Evolutionary conservation across 2,888 invertebrate genomes (phyloP).

Genomic region (Eurytoma californica): DNA sequence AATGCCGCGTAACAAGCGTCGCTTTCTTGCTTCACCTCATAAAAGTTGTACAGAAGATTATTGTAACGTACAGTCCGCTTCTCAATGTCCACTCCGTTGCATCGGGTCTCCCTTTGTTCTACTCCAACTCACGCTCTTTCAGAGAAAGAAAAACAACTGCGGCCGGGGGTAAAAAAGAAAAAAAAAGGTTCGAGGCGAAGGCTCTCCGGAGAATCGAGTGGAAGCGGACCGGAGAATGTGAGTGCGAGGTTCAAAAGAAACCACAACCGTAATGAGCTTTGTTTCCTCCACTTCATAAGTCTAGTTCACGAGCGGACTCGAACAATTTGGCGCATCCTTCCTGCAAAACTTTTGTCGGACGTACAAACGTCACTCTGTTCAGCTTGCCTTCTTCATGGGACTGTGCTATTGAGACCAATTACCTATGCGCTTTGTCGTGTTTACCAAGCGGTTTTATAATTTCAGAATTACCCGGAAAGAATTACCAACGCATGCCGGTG

Average conservation of each 20-base stretch:
- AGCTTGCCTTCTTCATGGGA: not conserved
- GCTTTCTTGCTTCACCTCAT: no score
- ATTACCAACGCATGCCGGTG: no score
- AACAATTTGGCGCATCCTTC: slow-evolving; percentile 49
- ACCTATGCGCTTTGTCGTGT: slow-evolving; percentile 8
- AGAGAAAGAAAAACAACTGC: slow-evolving; percentile 1
- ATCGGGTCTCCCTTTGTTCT: slow-evolving; percentile 8
- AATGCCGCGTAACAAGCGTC: no score
- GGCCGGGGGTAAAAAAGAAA: slow-evolving; percentile 16
- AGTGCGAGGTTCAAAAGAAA: slow-evolving; percentile 21
- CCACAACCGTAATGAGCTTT: slow-evolving; percentile 50
- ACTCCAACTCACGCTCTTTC: not conserved
- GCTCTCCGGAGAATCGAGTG: not conserved
- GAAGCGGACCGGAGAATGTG: not conserved
- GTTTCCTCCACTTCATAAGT: slow-evolving; percentile 41
- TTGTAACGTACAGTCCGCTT: no score
- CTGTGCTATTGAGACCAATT: not conserved
- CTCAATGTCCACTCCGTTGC: slow-evolving; percentile 32
- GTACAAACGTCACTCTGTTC: slow-evolving; percentile 1
- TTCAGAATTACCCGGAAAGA: not conserved
- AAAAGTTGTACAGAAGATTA: no score
- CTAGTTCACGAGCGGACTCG: slow-evolving; percentile 29
- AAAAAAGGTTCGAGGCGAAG: not conserved
- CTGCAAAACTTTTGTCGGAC: slow-evolving; percentile 29
- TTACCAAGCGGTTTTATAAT: not conserved